Base-by-base conservation (phyloP, 1,140 invertebrate species). In the Lepidurus arcticus region DNA sequence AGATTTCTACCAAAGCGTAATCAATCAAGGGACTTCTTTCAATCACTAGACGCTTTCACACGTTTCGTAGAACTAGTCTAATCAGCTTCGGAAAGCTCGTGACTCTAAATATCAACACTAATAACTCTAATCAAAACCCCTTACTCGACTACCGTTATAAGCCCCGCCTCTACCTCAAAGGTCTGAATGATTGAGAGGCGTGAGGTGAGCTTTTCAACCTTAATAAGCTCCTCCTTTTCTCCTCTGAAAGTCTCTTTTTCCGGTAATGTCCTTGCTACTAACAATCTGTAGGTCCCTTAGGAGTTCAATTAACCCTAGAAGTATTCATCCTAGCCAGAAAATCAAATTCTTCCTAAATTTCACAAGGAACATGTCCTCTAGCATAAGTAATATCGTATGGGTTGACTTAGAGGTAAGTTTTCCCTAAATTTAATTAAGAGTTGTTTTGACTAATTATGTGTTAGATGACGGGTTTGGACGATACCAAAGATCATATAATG, bases 391-490 rank as follows among this genome's bases (percentile, higher is more conserved):
- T 42, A 76, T 76, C 1, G 44, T 76, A 10, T 76, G 76, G 76
- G 65, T 76, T 43, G 76, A 76, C 53, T 42, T 76, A 45, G 76
- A 76, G 76, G 76, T 76, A 42, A 76, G n/a, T 7, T 26, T 42
- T 47, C 21, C 34, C 43, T 43, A 75, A 75, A 26, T 44, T 7
- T 44, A 24, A 75, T 8, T 13, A 75, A 75, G 16, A 42, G 13
- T 6, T 44, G 7, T 16, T 75, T 1, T 44, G 5, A 44, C 21
- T 75, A 75, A 11, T 75, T 42, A 75, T n/a, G 16, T 75, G 16
- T 47, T 87, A 94, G 88, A 93, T 95, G 92, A 93, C 91, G 13
- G 91, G 91, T 7, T 84, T 98, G 13, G 88, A 97, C 85, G 83
- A 92, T 74, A 87, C 91, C 1, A 91, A 87, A 79, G 91, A 95